Evolutionary conservation across 2,113 vertebrate species (phyloP), one percentile per base, ranked within the genome.

Genomic region (Myotis davidii): DNA sequence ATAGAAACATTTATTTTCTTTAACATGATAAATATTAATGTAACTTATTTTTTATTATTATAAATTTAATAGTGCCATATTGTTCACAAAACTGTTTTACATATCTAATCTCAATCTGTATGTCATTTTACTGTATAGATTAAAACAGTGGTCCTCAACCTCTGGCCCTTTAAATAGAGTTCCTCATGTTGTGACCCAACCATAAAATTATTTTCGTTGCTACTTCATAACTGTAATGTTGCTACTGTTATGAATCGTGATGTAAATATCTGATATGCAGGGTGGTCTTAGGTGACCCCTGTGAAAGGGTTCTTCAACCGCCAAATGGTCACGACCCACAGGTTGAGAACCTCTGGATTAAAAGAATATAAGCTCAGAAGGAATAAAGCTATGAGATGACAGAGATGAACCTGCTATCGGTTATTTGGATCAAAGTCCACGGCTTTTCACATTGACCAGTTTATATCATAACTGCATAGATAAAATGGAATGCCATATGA

Each of bases 1-100:
- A 83, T 69, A n/a, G 34, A 42, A 74, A 39, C 8, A 59, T 39
- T 6, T 42, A 64, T 73, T 83, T 94, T 82, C 45, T 72, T 79
- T 52, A 89, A 83, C 52, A 52, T 50, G n/a, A 92, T 61, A 86
- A 91, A 48, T 82, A 93, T 72, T 67, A 87, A 81, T 85, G 82
- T 11, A 79, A 82, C 18, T 88, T 32, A 61, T 70, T 82, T 72
- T 76, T 84, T 86, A 42, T 42, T 42, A 42, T 42, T 42, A 6
- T 42, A 42, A 42, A 56, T 70, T 85, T 72, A 54, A 79, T 61
- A 82, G 34, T 72, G 7, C 9, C 23, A 79, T 37, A 67, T 20
- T 77, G 6, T 73, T 92, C 45, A 84, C 42, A 81, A 88, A 32
- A 18, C 13, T 79, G 37, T 73, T 83, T 83, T 37, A 78, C 34